phyloP scores from a whole-genome alignment of 2,888 invertebrate species.

The Meta bourneti region DNA sequence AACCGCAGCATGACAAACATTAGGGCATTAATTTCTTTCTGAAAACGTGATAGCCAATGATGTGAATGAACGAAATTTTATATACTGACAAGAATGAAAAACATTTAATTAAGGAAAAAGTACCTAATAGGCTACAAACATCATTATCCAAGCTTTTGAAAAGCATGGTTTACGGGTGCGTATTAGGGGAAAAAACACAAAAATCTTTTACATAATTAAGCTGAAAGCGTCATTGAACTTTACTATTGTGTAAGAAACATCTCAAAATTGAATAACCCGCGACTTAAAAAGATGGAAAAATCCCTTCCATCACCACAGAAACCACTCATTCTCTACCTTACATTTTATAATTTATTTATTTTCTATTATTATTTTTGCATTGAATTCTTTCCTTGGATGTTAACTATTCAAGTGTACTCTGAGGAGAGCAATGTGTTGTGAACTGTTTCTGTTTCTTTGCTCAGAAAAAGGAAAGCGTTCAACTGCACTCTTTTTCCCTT shows the following conservation, averaged over 20 bases:
- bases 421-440: slow-evolving; percentile 14
- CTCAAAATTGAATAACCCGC: not conserved
- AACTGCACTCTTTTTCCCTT: not conserved
- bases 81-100: no score
- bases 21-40: no score
- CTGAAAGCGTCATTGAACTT: not conserved
- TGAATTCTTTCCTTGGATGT: not conserved
- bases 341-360: not conserved
- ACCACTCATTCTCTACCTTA: not conserved
- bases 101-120: no score
- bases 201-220: not conserved
- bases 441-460: slow-evolving; percentile 9
- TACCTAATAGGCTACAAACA: no score
- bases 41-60: no score
- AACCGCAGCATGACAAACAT: no score
- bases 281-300: not conserved
- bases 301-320: not conserved
- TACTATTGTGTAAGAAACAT: not conserved
- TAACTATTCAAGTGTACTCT: slow-evolving; percentile 43
- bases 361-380: not conserved
- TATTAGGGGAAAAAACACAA: not conserved
- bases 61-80: no score
- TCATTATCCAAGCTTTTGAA: no score
- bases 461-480: slow-evolving; percentile 28
- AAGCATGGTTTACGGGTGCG: no score